Evolutionary conservation across 2,113 vertebrate genomes (phyloP), one percentile per base, ranked within the genome.

Genomic region (Chinchilla lanigera): DNA sequence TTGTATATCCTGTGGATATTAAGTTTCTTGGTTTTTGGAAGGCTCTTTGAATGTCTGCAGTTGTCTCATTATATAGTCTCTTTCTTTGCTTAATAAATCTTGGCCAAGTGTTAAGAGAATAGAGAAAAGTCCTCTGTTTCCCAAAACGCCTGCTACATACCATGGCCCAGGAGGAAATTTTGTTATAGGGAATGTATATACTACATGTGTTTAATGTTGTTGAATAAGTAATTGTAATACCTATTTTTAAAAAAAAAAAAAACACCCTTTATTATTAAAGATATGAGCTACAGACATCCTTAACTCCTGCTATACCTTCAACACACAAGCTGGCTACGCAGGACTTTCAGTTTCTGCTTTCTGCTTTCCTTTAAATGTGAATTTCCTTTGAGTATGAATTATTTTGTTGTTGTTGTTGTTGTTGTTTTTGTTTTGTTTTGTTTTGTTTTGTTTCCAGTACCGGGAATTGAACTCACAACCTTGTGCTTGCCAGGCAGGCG

Each of bases 51-150:
- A 30, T 80, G 14, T 88, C 12, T 52, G n/a, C 22, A 71, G 65
- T 73, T 80, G 56, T 80, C 65, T 73, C 65, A 33, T 83, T 82
- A 54, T 22, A 11, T 44, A 54, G 9, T 91, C 30, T 88, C 47
- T 94, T 33, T 52, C 60, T 95, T 77, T 97, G 52, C 54, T 78
- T 94, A 71, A 75, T 69, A 63, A 96, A 82, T 94, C 60, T 94
- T 83, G n/a, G 16, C 47, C 82, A 13, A 90, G 95, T 20, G 19
- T 56, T 10, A 33, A 73, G 12, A 94, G 13, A 90, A 24, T 80
- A 93, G 14, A 26, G 80, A 7, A 54, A 84, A 58, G 30, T 52
- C n/a, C 30, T 95, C 17, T 89, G 13, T 71, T 94, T 92, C 56
- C 73, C 35, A 58, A 82, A 90, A 86, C 19, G 20, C 12, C 60